Evolutionary conservation across 2,797 vertebrate genomes (phyloP).

Genomic region (Scarus forsteni): DNA sequence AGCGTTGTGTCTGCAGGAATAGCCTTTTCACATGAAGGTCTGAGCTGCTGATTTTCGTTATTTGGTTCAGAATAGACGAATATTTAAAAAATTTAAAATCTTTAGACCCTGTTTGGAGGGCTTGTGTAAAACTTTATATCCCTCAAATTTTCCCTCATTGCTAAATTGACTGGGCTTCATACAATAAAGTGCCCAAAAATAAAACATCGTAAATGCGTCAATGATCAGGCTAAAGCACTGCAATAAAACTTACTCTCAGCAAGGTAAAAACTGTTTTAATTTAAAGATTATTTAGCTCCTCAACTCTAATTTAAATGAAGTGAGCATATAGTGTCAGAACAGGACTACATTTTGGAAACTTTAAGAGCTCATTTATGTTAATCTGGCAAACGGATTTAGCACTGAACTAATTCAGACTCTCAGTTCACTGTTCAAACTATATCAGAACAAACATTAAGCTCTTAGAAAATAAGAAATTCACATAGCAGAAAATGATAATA

Average conservation of each 20-base stretch:
- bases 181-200: no score
- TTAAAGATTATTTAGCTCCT: neutral
- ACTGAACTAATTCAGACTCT: neutral
- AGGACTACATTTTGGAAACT: neutral
- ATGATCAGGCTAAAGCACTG: neutral
- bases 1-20: slow-evolving; percentile 42
- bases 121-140: no score
- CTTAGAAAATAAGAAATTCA: neutral
- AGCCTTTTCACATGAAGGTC: neutral
- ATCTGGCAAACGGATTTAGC: neutral
- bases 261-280: neutral
- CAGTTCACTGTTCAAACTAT: neutral
- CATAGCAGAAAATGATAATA: neutral
- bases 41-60: no score
- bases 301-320: no score
- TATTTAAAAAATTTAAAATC: no score
- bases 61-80: no score
- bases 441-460: neutral
- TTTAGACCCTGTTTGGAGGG: no score
- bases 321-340: no score
- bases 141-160: no score
- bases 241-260: neutral
- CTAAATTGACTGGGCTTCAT: no score
- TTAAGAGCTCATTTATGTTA: neutral
- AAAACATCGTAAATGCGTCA: neutral